Conservation (phyloP, 2,797 vertebrate genomes). For the Cyprinodon diabolis region DNA sequence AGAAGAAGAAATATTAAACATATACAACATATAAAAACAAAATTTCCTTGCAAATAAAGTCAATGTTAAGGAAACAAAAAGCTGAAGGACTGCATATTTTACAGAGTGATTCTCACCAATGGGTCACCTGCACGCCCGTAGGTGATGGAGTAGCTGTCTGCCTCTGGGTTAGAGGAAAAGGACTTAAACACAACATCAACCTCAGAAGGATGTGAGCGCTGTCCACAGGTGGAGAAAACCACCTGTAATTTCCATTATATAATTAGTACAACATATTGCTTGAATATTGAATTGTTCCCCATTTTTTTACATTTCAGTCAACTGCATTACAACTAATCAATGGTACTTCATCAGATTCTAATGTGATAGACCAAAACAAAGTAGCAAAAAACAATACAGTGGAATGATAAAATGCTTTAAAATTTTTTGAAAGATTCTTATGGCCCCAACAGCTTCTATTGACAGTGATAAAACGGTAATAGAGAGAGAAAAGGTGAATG, state of each 20-base stretch:
- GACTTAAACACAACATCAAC: conserved; percentile 79
- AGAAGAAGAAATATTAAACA: not conserved
- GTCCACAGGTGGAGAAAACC: conserved; percentile 69
- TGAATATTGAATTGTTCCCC: not conserved
- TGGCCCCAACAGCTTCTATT: not conserved
- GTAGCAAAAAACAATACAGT: not conserved
- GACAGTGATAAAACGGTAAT: not conserved
- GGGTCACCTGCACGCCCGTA: conserved; percentile 58
- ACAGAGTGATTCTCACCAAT: conserved; percentile 71
- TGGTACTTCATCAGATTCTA: not conserved
- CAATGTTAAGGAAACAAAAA: not conserved
- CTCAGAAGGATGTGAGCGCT: conserved; percentile 51
- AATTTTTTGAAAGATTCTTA: not conserved
- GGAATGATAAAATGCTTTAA: not conserved
- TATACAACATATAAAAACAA: not conserved
- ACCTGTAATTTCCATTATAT: conserved; percentile 57
- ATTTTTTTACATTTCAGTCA: not conserved
- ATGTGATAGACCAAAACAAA: not conserved
- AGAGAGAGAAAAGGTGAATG: not conserved
- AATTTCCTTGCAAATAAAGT: not conserved
- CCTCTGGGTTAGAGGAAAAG: conserved; percentile 68
- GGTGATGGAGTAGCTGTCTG: conserved; percentile 79
- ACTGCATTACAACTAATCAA: not conserved
- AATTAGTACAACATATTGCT: too few species aligned
- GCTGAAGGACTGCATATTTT: not conserved